phyloP scores from a whole-genome alignment of 1,140 invertebrate species.

The Leptonema lineaticorne region DNA sequence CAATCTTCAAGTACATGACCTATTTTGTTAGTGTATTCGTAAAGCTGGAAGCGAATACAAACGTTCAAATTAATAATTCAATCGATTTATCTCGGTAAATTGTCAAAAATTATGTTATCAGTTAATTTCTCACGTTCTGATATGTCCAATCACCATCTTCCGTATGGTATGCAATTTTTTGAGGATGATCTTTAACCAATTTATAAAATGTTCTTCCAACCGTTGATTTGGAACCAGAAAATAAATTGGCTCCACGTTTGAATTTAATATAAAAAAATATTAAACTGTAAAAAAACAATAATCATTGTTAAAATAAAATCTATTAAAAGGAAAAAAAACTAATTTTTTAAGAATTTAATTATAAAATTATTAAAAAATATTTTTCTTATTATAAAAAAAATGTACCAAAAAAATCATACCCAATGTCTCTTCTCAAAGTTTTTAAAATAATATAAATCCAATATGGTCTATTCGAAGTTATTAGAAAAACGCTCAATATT shows the following conservation, averaged over 20 bases:
- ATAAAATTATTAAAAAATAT: no score
- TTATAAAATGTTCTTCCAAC: slow-evolving; percentile 63
- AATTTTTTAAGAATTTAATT: no score
- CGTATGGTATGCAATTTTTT: slow-evolving; percentile 71
- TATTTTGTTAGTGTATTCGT: slow-evolving; percentile 74
- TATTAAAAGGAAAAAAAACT: no score
- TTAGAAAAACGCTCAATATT: neutral
- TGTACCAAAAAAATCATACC: neutral
- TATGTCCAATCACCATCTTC: slow-evolving; percentile 74
- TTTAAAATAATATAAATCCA: slow-evolving; percentile 32
- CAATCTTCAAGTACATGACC: slow-evolving; percentile 65
- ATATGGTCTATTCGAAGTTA: slow-evolving; percentile 32
- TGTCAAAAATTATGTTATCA: no score
- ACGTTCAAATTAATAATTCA: neutral
- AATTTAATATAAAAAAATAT: neutral
- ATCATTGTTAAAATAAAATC: no score
- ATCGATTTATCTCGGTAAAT: no score
- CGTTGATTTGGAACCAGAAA: slow-evolving; percentile 45
- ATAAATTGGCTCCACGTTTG: neutral
- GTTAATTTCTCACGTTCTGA: slow-evolving; percentile 61
- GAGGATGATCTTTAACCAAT: slow-evolving; percentile 58
- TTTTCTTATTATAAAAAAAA: neutral
- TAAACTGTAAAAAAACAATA: neutral
- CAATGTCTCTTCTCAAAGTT: slow-evolving; percentile 30
- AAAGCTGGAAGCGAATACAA: slow-evolving; percentile 58